Conservation (phyloP, 2,113 vertebrate genomes). For the Poecilia latipinna region DNA sequence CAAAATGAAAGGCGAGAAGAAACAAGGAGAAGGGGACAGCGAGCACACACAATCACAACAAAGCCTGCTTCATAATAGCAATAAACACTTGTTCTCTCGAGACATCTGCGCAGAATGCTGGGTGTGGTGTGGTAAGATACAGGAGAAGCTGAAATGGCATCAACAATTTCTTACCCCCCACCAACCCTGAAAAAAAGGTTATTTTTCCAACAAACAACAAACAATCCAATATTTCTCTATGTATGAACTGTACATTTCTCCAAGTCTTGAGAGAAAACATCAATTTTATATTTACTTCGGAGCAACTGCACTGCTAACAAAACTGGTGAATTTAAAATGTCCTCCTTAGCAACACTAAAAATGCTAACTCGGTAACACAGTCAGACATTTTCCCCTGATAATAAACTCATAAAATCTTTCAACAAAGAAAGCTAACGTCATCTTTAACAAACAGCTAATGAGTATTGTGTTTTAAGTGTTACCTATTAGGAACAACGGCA, state of each 20-base stretch:
- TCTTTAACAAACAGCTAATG: slow-evolving; percentile 8
- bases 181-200: slow-evolving; percentile 43
- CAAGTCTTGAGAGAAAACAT: slow-evolving; percentile 27
- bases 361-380: slow-evolving; percentile 22
- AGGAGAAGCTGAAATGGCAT: slow-evolving; percentile 42
- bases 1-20: slow-evolving; percentile 79
- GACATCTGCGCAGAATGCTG: slow-evolving; percentile 70
- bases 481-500: neutral
- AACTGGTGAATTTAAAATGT: slow-evolving; percentile 31
- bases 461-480: slow-evolving; percentile 6
- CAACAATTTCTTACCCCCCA: slow-evolving; percentile 62
- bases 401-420: neutral
- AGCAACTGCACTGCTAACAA: slow-evolving; percentile 34
- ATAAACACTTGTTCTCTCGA: slow-evolving; percentile 82
- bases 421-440: slow-evolving; percentile 5
- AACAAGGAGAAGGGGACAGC: slow-evolving; percentile 72
- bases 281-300: slow-evolving; percentile 45
- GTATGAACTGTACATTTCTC: slow-evolving; percentile 20
- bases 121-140: slow-evolving; percentile 47
- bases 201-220: slow-evolving; percentile 39
- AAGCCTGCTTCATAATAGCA: slow-evolving; percentile 82
- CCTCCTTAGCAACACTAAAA: slow-evolving; percentile 2
- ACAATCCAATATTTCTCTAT: slow-evolving; percentile 4
- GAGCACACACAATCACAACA: slow-evolving; percentile 80
- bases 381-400: slow-evolving; percentile 28